Percentiles rank a stretch among this genome's conserved stretches.
Evolutionary conservation across 2,797 vertebrate species (phyloP).

Genomic region (Neostethus bicornis): DNA sequence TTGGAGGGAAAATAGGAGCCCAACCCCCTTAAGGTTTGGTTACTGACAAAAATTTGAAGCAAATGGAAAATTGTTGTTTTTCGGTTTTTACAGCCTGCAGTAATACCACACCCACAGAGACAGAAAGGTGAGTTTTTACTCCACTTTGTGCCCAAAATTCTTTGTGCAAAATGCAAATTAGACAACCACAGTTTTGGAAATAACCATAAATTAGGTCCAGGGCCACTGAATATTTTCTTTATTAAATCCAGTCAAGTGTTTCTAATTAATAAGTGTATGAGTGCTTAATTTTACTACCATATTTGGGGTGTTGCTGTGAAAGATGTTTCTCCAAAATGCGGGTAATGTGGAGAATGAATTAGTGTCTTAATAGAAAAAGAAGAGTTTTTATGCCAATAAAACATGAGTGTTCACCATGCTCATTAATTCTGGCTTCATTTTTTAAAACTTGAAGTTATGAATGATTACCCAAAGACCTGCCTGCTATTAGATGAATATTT

Average conservation of each 20-base stretch:
- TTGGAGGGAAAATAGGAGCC: slow-evolving; percentile 23
- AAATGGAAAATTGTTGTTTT: slow-evolving; percentile 31
- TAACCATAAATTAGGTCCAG: background rate
- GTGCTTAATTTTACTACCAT: background rate
- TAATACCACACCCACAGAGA: slow-evolving; percentile 31
- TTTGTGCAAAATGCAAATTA: slow-evolving; percentile 18
- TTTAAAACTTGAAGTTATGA: no score
- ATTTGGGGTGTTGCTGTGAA: background rate
- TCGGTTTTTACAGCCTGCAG: slow-evolving; percentile 35
- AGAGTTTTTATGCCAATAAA: no score
- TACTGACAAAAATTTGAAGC: slow-evolving; percentile 41
- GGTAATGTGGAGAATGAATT: background rate
- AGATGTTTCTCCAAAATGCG: background rate
- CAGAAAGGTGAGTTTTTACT: slow-evolving; percentile 16
- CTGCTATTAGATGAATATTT: no score
- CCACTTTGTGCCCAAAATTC: slow-evolving; percentile 16
- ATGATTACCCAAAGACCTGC: no score
- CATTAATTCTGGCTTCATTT: no score
- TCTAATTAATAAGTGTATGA: background rate
- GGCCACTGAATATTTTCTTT: background rate
- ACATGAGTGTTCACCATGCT: no score
- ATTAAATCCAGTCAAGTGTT: slow-evolving; percentile 4
- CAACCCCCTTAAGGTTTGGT: slow-evolving; percentile 36
- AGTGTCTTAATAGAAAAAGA: no score
- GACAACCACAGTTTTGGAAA: slow-evolving; percentile 2